A percentile compares a stretch with the other conserved stretches of the same genome.
These are phyloP conservation scores for Odocoileus hemionus DNA, from an alignment of 2,113 vertebrate genomes.

Conservation along the genomic window DNA sequence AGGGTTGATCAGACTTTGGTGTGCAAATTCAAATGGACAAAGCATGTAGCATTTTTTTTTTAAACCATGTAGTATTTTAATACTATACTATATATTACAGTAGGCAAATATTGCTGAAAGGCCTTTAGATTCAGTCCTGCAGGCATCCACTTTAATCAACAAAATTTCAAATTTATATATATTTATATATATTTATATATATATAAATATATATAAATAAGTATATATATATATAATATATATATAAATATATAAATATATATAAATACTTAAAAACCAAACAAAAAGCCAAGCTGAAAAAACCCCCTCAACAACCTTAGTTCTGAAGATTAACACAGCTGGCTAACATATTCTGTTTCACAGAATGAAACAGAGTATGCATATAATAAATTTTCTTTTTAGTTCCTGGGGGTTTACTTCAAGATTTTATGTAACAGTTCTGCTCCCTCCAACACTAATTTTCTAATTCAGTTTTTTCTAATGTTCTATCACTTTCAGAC, in stretches of 20 bases:
- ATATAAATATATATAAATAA: not conserved
- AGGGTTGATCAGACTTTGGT: not conserved
- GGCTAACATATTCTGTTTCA: not conserved
- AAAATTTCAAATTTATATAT: not conserved
- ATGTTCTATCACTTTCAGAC: not conserved
- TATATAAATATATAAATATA: not conserved
- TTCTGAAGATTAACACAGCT: not conserved
- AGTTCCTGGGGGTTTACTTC: not conserved
- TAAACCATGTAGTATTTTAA: not conserved
- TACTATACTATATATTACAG: not conserved
- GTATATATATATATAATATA: too few species aligned
- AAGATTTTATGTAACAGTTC: not conserved
- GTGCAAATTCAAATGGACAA: conserved; percentile 47
- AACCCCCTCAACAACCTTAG: not conserved
- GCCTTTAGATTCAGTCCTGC: not conserved
- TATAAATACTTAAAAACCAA: not conserved
- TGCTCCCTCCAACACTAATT: not conserved
- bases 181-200: too few species aligned
- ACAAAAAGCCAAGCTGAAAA: not conserved
- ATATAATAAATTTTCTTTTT: not conserved
- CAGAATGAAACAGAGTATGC: not conserved
- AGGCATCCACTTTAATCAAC: not conserved
- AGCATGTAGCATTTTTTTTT: not conserved
- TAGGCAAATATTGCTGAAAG: not conserved
- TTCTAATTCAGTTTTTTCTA: conserved; percentile 8